A percentile compares a stretch with the other conserved stretches of the same genome.
Evolutionary conservation across 2,113 vertebrate genomes (phyloP).

Genomic region (Gymnorhina tibicen): DNA sequence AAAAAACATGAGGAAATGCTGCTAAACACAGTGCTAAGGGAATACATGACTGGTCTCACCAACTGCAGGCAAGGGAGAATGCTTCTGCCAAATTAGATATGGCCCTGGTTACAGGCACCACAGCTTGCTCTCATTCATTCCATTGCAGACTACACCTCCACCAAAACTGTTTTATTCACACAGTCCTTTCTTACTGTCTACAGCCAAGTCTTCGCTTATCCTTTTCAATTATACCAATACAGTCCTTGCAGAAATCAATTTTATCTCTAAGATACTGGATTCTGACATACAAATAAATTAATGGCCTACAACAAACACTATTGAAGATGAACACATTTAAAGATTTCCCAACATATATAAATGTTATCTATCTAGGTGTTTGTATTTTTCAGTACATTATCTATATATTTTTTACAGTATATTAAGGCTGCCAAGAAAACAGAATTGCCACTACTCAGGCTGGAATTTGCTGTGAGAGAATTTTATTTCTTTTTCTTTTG

Average conservation of each 20-base stretch:
- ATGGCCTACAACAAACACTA: not conserved
- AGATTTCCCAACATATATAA: not conserved
- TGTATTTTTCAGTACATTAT: not conserved
- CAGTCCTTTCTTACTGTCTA: not conserved
- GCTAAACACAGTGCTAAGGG: not conserved
- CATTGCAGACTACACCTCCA: not conserved
- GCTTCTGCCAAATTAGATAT: not conserved
- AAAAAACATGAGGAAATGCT: not conserved
- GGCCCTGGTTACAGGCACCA: not conserved
- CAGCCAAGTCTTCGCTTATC: not conserved
- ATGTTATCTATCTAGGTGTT: not conserved
- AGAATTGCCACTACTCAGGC: not conserved
- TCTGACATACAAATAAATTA: slow-evolving; percentile 14
- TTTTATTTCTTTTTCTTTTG: not conserved
- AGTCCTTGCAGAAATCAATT: slow-evolving; percentile 35
- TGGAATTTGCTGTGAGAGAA: not conserved
- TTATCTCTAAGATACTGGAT: slow-evolving; percentile 26
- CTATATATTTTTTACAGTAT: not conserved
- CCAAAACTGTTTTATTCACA: not conserved
- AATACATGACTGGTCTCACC: not conserved
- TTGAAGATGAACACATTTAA: not conserved
- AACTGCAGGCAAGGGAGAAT: not conserved
- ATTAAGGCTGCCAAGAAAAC: not conserved
- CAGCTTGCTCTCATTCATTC: not conserved
- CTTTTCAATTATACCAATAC: slow-evolving; percentile 21